Percentiles rank a stretch among this genome's conserved stretches.
Evolutionary conservation across 2,113 vertebrate species (phyloP).

Genomic region (Pluvianellus socialis): DNA sequence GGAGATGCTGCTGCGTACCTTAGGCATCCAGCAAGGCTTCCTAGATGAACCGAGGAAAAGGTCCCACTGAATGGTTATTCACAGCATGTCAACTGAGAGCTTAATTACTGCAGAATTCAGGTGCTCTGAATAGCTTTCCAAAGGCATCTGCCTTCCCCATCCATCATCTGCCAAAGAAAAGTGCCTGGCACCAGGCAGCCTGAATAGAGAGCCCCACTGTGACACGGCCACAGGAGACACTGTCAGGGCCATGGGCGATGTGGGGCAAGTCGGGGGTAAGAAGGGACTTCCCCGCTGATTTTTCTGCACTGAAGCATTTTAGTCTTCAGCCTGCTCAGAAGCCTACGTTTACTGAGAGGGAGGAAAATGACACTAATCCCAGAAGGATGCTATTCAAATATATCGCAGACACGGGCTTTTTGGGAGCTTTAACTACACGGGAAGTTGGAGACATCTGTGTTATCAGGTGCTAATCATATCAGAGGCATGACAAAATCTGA

Average conservation of each 20-base stretch:
- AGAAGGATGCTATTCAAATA: not conserved
- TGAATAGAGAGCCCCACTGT: not conserved
- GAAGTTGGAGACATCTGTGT: not conserved
- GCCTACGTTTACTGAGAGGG: not conserved
- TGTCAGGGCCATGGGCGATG: rapidly evolving
- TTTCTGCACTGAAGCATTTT: not conserved
- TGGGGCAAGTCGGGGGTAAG: not conserved
- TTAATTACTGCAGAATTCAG: not conserved
- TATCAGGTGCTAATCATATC: not conserved
- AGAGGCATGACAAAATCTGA: not conserved
- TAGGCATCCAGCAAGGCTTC: not conserved
- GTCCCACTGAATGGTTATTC: not conserved
- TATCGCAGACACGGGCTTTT: not conserved
- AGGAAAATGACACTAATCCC: not conserved
- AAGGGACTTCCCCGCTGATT: not conserved
- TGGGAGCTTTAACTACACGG: not conserved
- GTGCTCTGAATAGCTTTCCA: not conserved
- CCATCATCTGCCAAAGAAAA: not conserved
- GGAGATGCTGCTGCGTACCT: not conserved
- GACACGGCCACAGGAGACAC: rapidly evolving
- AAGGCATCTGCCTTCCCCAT: not conserved
- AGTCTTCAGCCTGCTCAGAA: not conserved
- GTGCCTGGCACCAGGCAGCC: not conserved
- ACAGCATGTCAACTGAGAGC: not conserved
- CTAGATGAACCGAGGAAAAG: not conserved